Evolutionary conservation across 2,888 invertebrate genomes (phyloP).

Genomic region (Drosophila testacea): DNA sequence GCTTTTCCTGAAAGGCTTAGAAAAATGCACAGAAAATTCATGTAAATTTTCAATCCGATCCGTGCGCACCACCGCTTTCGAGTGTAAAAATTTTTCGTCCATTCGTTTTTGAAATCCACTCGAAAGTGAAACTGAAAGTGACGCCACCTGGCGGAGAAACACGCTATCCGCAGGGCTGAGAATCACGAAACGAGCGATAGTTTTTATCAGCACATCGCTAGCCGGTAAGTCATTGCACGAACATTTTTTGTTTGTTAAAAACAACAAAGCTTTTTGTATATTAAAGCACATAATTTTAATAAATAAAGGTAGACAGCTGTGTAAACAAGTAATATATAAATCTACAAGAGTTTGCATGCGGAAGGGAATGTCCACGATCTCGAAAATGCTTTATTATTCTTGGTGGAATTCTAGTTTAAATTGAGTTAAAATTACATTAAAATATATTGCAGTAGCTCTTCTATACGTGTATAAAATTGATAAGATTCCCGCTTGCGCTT

Average conservation of each 20-base stretch:
- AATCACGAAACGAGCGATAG: conserved; percentile 17
- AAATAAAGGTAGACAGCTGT: conserved; percentile 46
- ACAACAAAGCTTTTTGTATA: conserved; percentile 31
- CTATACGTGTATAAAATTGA: conserved; percentile 51
- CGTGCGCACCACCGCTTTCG: too few relatives aligned
- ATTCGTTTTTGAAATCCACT: too few relatives aligned
- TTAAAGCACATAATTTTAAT: conserved; percentile 3
- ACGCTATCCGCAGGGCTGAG: neutral
- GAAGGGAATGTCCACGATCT: conserved; percentile 1
- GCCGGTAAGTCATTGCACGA: conserved; percentile 40
- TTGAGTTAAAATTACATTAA: conserved; percentile 19
- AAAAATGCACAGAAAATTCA: too few relatives aligned
- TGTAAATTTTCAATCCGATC: too few relatives aligned
- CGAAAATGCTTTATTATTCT: neutral
- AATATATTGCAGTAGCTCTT: conserved; percentile 23
- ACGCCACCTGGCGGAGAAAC: too few relatives aligned
- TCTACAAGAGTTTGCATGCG: conserved; percentile 12
- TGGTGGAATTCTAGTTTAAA: conserved; percentile 16
- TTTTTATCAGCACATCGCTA: conserved; percentile 43
- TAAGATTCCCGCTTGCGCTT: conserved; percentile 53
- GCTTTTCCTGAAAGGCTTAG: too few relatives aligned
- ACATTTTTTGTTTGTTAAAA: conserved; percentile 34
- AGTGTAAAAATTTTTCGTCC: too few relatives aligned
- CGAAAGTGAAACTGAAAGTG: too few relatives aligned
- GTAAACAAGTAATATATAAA: neutral